Conservation (phyloP, 2,888 invertebrate genomes). For the Xanthia togata region DNA sequence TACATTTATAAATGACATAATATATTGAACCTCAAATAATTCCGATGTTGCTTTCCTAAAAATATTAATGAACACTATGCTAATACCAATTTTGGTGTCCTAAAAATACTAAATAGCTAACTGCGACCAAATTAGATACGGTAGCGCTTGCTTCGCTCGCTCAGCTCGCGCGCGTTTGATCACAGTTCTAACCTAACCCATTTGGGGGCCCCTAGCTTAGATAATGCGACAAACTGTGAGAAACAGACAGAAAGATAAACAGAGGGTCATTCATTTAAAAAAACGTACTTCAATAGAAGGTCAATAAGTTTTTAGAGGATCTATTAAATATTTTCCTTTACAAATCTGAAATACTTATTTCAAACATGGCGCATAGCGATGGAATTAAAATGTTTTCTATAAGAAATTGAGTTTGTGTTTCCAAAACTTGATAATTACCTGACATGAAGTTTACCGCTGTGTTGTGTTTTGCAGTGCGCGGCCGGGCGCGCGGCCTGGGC, state of each 20-base stretch:
- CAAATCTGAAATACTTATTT: neutral
- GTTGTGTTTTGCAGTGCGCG: slow-evolving; percentile 92
- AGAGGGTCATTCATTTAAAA: neutral
- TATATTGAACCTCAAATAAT: neutral
- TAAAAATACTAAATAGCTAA: neutral
- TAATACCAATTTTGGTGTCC: neutral
- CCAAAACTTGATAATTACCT: neutral
- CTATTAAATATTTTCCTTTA: neutral
- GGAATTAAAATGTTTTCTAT: neutral
- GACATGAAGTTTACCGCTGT: slow-evolving; percentile 9
- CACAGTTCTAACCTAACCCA: neutral
- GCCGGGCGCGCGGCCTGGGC: slow-evolving; percentile 96
- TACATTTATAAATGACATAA: neutral
- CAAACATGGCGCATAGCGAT: neutral
- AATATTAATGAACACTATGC: neutral
- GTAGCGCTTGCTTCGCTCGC: neutral
- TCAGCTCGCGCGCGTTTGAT: neutral
- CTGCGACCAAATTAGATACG: neutral
- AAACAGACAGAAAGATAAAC: neutral
- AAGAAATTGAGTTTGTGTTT: neutral
- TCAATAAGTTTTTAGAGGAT: neutral
- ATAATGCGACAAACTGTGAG: neutral
- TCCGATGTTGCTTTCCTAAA: neutral
- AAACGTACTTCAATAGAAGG: neutral
- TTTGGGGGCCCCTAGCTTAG: neutral